Percentiles rank a stretch among this genome's conserved stretches.
phyloP scores from a whole-genome alignment of 2,888 invertebrate genomes.

The Metallyticus violacea region DNA sequence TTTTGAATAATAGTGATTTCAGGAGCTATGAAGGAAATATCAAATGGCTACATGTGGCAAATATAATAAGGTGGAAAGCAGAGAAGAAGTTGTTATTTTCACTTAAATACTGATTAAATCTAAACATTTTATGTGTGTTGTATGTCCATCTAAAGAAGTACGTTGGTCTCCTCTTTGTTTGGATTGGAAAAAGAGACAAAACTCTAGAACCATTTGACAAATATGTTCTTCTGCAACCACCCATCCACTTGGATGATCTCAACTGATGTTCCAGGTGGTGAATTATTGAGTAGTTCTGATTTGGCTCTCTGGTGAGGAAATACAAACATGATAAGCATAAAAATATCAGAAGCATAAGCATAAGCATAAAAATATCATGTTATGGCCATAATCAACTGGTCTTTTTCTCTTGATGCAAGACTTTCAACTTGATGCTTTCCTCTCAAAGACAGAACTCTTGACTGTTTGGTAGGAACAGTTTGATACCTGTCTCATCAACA shows the following conservation, averaged over 20 bases:
- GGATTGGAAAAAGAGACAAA: slow-evolving; percentile 37
- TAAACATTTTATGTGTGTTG: slow-evolving; percentile 40
- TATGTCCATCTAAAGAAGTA: slow-evolving; percentile 44
- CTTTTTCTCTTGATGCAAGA: slow-evolving; percentile 42
- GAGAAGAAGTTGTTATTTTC: not conserved
- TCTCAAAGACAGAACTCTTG: not conserved
- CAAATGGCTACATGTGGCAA: slow-evolving; percentile 37
- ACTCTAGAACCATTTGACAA: slow-evolving; percentile 13
- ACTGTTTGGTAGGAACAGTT: not conserved
- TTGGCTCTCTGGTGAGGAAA: slow-evolving; percentile 42
- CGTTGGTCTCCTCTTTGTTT: slow-evolving; percentile 38
- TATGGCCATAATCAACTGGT: slow-evolving; percentile 38
- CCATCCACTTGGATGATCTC: slow-evolving; percentile 38
- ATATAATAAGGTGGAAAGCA: slow-evolving; percentile 38
- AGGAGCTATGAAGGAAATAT: slow-evolving; percentile 36
- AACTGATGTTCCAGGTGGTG: slow-evolving; percentile 39
- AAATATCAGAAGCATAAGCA: slow-evolving; percentile 40
- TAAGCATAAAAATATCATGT: too few species aligned
- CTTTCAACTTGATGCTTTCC: not conserved
- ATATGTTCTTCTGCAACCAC: slow-evolving; percentile 4
- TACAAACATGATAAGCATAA: slow-evolving; percentile 42
- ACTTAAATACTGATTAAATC: slow-evolving; percentile 35
- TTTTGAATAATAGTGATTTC: slow-evolving; percentile 35
- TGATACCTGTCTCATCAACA: not conserved
- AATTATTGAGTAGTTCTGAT: slow-evolving; percentile 38